These are phyloP conservation scores for Oceanodroma leucorhoa DNA, from an alignment of 2,797 vertebrate species.

Conservation along the genomic window DNA sequence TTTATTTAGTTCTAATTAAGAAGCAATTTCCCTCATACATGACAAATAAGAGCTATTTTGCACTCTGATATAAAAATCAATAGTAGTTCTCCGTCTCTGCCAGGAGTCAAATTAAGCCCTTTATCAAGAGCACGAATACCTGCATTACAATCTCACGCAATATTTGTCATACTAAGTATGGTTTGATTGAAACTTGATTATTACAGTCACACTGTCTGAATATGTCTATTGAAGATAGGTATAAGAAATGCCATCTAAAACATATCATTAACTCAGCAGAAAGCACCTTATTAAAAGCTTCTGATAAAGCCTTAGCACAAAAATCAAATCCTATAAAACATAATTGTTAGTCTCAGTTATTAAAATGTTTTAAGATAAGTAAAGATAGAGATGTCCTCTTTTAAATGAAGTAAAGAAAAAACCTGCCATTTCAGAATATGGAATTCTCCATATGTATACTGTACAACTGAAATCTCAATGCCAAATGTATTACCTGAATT, in stretches of 20 bases:
- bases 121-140: slow-evolving; percentile 77
- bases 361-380: slow-evolving; percentile 76
- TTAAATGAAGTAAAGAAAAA: slow-evolving; percentile 53
- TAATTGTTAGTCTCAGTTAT: slow-evolving; percentile 74
- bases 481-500: slow-evolving; percentile 7
- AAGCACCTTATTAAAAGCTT: slow-evolving; percentile 79
- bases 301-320: slow-evolving; percentile 73
- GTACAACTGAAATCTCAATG: slow-evolving; percentile 13
- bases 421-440: slow-evolving; percentile 45
- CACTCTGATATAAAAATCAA: slow-evolving; percentile 75
- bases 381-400: slow-evolving; percentile 68
- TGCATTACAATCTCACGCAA: slow-evolving; percentile 73
- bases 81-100: slow-evolving; percentile 67
- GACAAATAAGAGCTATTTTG: slow-evolving; percentile 75
- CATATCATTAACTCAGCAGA: slow-evolving; percentile 78
- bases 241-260: slow-evolving; percentile 76
- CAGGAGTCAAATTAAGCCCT: slow-evolving; percentile 75
- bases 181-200: slow-evolving; percentile 82
- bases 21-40: slow-evolving; percentile 71
- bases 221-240: slow-evolving; percentile 78
- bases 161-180: slow-evolving; percentile 77
- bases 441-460: slow-evolving; percentile 32
- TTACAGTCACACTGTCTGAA: slow-evolving; percentile 78
- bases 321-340: slow-evolving; percentile 73
- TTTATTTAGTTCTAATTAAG: slow-evolving; percentile 79